These are phyloP conservation scores for Epiblema foenella DNA, from an alignment of 2,888 invertebrate genomes.

Conservation along the genomic window DNA sequence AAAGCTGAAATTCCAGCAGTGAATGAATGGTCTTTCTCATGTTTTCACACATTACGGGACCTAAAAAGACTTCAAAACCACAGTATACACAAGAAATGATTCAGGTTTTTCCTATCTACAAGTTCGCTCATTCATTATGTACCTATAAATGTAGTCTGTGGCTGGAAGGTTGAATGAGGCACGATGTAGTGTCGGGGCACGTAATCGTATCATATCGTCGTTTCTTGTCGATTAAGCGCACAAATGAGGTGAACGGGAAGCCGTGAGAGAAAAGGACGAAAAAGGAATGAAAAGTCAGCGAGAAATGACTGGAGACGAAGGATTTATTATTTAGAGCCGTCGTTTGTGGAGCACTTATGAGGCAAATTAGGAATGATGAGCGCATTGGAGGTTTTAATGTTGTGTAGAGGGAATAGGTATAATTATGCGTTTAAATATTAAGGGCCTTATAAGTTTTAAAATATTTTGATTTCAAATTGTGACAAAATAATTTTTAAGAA, in stretches of 20 bases:
- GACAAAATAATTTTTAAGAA: no score
- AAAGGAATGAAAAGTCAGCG: conserved; percentile 50
- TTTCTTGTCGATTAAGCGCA: conserved; percentile 70
- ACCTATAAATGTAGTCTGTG: conserved; percentile 47
- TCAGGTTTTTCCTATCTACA: conserved; percentile 18
- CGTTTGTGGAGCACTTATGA: conserved; percentile 34
- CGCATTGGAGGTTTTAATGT: background rate
- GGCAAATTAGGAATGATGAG: conserved; percentile 21
- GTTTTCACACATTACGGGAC: conserved; percentile 41
- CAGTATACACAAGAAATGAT: conserved; percentile 45
- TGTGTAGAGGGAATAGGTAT: background rate
- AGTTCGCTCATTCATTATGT: background rate
- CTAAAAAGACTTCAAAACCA: conserved; percentile 40
- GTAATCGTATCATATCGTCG: conserved; percentile 69
- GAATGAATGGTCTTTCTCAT: conserved; percentile 54
- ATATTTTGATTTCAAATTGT: no score
- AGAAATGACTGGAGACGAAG: conserved; percentile 41
- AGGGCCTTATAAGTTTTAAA: no score
- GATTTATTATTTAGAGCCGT: conserved; percentile 39
- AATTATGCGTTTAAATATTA: no score
- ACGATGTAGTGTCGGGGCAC: conserved; percentile 50
- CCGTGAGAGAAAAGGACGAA: conserved; percentile 62
- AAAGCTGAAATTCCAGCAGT: conserved; percentile 54
- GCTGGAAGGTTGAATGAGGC: conserved; percentile 25
- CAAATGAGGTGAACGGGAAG: conserved; percentile 69